phyloP scores from a whole-genome alignment of 2,113 vertebrate species.

The Ceuthmochares aereus region DNA sequence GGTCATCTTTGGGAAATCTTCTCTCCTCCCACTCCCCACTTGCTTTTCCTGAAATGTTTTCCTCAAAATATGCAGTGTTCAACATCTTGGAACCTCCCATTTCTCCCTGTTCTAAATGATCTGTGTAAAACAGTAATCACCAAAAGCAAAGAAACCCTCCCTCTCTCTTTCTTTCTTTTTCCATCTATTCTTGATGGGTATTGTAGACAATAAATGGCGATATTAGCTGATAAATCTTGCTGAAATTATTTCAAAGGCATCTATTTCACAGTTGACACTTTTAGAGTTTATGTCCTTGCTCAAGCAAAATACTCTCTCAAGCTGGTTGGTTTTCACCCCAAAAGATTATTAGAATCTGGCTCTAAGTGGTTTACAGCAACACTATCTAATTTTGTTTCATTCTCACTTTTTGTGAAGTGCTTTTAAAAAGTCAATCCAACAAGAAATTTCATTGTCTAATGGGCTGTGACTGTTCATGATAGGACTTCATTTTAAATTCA shows the following conservation, averaged over 20 bases:
- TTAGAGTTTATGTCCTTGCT: not conserved
- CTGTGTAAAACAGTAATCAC: not conserved
- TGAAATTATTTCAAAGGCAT: not conserved
- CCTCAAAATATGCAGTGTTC: not conserved
- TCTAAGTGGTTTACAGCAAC: not conserved
- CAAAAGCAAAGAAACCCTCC: not conserved
- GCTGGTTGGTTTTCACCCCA: not conserved
- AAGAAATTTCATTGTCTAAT: slow-evolving; percentile 57
- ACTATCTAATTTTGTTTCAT: not conserved
- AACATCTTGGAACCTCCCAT: not conserved
- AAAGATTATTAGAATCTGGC: not conserved
- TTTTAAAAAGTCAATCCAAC: slow-evolving; percentile 46
- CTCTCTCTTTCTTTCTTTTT: not conserved
- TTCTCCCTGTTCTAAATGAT: not conserved
- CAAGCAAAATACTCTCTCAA: not conserved
- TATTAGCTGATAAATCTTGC: slow-evolving; percentile 5
- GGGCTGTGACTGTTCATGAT: slow-evolving; percentile 12
- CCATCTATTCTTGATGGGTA: not conserved
- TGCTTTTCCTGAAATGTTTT: not conserved
- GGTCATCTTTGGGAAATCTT: not conserved
- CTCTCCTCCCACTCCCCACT: not conserved
- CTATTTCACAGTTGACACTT: not conserved
- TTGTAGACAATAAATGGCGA: not conserved
- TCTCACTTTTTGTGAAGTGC: slow-evolving; percentile 13
- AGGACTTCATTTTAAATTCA: slow-evolving; percentile 57